Percentiles rank a stretch among this genome's conserved stretches.
Conservation (phyloP, 2,888 invertebrate species). For the Pyrrhia umbra region DNA sequence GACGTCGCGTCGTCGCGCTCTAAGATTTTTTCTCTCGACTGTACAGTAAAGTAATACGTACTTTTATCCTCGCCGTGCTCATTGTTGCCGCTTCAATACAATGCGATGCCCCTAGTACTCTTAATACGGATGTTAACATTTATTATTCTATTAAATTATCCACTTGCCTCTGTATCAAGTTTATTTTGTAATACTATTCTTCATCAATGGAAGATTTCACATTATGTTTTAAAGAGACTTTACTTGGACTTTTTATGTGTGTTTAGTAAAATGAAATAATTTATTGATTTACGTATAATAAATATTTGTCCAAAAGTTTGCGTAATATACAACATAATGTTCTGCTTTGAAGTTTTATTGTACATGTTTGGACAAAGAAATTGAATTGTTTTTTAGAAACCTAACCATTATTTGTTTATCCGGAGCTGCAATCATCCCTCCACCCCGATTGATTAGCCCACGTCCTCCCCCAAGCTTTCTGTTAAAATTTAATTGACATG, state of each 20-base stretch:
- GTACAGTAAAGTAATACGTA: constrained; percentile 85
- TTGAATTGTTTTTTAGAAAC: no score
- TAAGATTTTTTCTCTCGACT: constrained; percentile 74
- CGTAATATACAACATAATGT: no score
- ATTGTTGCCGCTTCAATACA: constrained; percentile 84
- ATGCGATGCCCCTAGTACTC: constrained; percentile 83
- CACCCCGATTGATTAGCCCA: no score
- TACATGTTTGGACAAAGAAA: no score
- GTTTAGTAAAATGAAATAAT: background rate
- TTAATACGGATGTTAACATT: constrained; percentile 89
- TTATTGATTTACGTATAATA: no score
- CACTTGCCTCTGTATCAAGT: constrained; percentile 54
- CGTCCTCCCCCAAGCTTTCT: no score
- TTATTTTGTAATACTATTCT: constrained; percentile 51
- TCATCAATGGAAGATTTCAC: constrained; percentile 47
- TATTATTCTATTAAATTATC: constrained; percentile 84
- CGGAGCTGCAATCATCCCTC: no score
- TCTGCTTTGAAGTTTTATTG: no score
- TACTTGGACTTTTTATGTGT: background rate
- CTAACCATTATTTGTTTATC: no score
- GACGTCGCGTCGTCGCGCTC: constrained; percentile 59
- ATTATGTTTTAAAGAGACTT: constrained; percentile 7
- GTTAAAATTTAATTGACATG: no score
- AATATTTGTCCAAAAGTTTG: no score
- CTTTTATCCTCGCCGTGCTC: constrained; percentile 78